Percentiles rank a stretch among this genome's conserved stretches.
Conservation (phyloP, 2,888 invertebrate species). For the Pseudococcus longispinus region DNA sequence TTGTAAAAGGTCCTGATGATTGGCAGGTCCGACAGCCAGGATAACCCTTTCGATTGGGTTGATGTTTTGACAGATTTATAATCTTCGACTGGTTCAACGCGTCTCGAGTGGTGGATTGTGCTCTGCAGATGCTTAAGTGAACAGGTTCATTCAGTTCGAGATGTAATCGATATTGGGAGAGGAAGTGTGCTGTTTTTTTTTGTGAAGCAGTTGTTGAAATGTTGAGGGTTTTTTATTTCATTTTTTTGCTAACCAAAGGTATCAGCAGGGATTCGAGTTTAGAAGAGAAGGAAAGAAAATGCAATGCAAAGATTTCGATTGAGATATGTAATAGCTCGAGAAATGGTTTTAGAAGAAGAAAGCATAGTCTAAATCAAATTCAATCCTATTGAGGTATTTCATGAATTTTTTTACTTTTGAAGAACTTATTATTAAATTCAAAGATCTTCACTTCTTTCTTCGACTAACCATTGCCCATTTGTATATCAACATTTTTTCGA, state of each 20-base stretch:
- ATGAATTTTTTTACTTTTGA: too few species aligned
- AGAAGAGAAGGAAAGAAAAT: not conserved
- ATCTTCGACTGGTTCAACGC: not conserved
- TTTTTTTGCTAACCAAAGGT: not conserved
- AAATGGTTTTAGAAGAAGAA: not conserved
- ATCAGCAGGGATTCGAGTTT: not conserved
- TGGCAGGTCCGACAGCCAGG: not conserved
- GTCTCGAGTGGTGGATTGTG: slow-evolving; percentile 1
- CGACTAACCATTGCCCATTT: too few species aligned
- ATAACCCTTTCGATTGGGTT: slow-evolving; percentile 11
- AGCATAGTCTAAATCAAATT: not conserved
- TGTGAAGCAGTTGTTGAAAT: not conserved
- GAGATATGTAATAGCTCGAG: not conserved
- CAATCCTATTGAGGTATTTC: too few species aligned
- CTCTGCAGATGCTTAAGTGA: not conserved
- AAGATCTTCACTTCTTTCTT: too few species aligned
- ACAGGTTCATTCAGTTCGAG: not conserved
- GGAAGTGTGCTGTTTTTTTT: not conserved
- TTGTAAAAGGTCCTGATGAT: not conserved
- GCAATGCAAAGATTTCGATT: not conserved
- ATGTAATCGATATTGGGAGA: not conserved
- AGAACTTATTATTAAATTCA: too few species aligned
- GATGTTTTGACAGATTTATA: slow-evolving; percentile 12
- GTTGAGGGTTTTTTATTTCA: not conserved
- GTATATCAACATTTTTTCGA: too few species aligned